phyloP scores from a whole-genome alignment of 1,140 invertebrate species.

The Sitophilus oryzae region DNA sequence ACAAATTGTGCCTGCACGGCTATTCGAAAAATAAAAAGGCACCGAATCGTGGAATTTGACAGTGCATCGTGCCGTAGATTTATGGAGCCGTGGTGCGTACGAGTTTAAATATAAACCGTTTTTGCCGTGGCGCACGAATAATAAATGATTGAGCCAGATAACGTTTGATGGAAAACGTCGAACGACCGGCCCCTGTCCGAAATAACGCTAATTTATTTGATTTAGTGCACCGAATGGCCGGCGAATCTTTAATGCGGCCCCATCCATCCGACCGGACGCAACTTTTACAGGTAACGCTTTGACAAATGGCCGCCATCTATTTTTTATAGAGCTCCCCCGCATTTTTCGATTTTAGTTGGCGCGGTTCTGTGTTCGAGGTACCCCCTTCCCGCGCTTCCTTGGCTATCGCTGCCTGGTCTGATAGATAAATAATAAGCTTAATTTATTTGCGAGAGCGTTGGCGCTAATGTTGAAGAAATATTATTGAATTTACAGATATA shows the following conservation, averaged over 20 bases:
- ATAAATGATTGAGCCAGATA: constrained; percentile 22
- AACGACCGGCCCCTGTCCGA: constrained; percentile 15
- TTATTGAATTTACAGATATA: too few relatives aligned
- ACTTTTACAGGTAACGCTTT: constrained; percentile 18
- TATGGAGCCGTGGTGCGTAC: too few relatives aligned
- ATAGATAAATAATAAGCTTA: too few relatives aligned
- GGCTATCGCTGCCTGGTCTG: too few relatives aligned
- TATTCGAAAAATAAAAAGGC: too few relatives aligned
- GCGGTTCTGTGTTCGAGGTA: too few relatives aligned
- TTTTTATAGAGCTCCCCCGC: constrained; percentile 3
- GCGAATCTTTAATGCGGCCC: constrained; percentile 21
- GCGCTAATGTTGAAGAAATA: too few relatives aligned
- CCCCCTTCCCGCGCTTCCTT: too few relatives aligned
- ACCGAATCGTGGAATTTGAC: too few relatives aligned
- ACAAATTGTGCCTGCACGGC: too few relatives aligned
- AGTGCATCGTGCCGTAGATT: too few relatives aligned
- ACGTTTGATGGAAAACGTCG: constrained; percentile 23
- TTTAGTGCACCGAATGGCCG: constrained; percentile 12
- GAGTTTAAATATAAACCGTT: constrained; percentile 18
- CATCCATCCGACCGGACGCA: not conserved
- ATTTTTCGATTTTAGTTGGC: constrained; percentile 9
- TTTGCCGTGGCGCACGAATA: constrained; percentile 5
- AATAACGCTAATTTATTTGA: constrained; percentile 24
- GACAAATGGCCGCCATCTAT: constrained; percentile 19
- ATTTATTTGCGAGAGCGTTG: too few relatives aligned